phyloP scores from a whole-genome alignment of 2,888 invertebrate species.

The Amphipyra tragopoginis region DNA sequence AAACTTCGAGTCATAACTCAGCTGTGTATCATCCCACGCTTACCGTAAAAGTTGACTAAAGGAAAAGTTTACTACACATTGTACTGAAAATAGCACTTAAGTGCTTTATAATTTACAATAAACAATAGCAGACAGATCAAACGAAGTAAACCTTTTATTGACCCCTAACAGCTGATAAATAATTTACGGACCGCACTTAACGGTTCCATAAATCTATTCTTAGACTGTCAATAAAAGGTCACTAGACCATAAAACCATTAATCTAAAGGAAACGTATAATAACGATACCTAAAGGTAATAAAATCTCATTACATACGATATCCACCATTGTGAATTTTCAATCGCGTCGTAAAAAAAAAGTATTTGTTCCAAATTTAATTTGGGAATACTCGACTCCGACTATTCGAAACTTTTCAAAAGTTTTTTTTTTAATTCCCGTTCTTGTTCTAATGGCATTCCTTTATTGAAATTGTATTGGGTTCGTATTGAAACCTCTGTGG shows the following conservation, averaged over 20 bases:
- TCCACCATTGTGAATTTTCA: conserved; percentile 1
- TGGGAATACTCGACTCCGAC: background rate
- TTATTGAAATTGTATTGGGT: conserved; percentile 18
- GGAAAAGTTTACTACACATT: conserved; percentile 2
- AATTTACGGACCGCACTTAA: conserved; percentile 17
- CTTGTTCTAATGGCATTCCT: conserved; percentile 5
- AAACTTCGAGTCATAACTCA: too few relatives aligned
- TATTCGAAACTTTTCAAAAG: background rate
- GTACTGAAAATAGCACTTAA: conserved; percentile 4
- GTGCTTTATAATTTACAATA: conserved; percentile 16
- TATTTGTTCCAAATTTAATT: too few relatives aligned
- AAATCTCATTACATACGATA: background rate
- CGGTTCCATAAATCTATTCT: conserved; percentile 43
- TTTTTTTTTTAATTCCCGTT: background rate
- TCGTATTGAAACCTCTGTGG: conserved; percentile 13
- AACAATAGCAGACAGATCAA: conserved; percentile 20
- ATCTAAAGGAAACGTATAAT: conserved; percentile 1
- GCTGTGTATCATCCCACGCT: background rate
- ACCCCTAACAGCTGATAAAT: conserved; percentile 26
- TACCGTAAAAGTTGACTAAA: conserved; percentile 11
- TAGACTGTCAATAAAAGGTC: conserved; percentile 33
- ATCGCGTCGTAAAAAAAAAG: conserved; percentile 6
- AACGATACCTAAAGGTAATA: background rate
- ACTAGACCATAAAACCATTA: conserved; percentile 3
- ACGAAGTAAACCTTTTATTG: conserved; percentile 29